These are phyloP conservation scores for Pogona vitticeps DNA, from an alignment of 2,113 vertebrate genomes.

Conservation along the genomic window DNA sequence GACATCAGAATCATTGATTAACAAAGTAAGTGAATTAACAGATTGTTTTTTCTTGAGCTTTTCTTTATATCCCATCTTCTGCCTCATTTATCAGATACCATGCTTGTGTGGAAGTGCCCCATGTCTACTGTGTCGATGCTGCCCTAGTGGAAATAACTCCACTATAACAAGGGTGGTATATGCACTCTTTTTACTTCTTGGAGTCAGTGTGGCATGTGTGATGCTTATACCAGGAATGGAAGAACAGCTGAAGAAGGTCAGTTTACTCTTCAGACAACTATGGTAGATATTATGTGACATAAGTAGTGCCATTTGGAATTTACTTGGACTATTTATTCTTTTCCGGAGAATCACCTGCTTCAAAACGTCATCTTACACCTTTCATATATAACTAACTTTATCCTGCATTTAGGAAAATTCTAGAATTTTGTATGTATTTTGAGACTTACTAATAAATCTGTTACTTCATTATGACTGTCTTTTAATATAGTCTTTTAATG, in stretches of 20 bases:
- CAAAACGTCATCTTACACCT: not conserved
- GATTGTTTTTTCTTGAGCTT: not conserved
- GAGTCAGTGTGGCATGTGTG: conserved; percentile 90
- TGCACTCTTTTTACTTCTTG: conserved; percentile 91
- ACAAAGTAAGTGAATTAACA: not conserved
- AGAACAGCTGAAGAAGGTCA: conserved; percentile 95
- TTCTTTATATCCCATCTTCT: not conserved
- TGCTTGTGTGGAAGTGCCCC: conserved; percentile 97
- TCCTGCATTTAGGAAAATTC: not conserved
- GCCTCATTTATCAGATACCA: conserved; percentile 81
- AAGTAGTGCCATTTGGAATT: not conserved
- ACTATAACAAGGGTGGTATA: conserved; percentile 95
- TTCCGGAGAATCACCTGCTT: not conserved
- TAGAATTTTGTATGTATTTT: not conserved
- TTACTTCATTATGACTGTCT: not conserved
- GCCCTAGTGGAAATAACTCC: conserved; percentile 96
- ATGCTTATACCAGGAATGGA: conserved; percentile 99
- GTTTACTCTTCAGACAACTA: conserved; percentile 31
- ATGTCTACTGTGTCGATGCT: conserved; percentile 94
- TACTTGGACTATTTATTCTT: not conserved
- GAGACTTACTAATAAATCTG: not conserved
- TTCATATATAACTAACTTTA: not conserved
- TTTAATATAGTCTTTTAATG: not conserved
- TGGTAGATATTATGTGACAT: not conserved
- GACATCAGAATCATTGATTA: not conserved